A percentile compares a stretch with the other conserved stretches of the same genome.
Conservation (phyloP, 2,113 vertebrate species). For the Eubucco bourcierii region DNA sequence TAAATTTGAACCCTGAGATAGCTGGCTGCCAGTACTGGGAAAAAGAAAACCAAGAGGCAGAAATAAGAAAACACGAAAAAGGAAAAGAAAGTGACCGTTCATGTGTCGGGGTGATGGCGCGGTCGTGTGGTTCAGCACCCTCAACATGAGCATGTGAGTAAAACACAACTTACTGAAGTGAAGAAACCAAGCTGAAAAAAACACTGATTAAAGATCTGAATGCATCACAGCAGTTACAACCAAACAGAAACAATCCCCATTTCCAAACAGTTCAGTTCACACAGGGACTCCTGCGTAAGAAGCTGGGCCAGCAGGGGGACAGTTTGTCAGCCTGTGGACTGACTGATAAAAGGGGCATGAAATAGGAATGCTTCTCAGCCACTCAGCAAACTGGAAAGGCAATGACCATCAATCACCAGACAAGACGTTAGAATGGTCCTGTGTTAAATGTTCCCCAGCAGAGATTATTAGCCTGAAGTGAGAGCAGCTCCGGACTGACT, state of each 20-base stretch:
- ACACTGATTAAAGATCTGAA: neutral
- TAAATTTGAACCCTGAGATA: slow-evolving; percentile 96
- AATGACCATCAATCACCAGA: fast-evolving
- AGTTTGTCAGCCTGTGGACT: fast-evolving
- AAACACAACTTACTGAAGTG: neutral
- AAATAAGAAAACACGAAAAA: neutral
- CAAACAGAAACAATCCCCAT: neutral
- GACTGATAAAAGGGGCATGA: neutral
- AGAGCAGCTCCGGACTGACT: neutral
- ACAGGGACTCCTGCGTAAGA: neutral
- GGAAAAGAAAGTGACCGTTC: neutral
- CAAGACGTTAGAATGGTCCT: fast-evolving
- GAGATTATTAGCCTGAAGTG: neutral
- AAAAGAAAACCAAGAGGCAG: neutral
- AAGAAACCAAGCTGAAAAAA: neutral
- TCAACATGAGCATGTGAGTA: neutral
- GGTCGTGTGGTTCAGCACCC: neutral
- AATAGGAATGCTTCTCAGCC: fast-evolving
- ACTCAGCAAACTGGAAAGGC: neutral
- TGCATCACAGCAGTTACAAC: neutral
- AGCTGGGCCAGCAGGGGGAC: neutral
- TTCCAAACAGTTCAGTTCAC: neutral
- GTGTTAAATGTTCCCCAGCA: neutral
- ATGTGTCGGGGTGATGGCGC: fast-evolving
- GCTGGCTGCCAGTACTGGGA: slow-evolving; percentile 89